phyloP scores from a whole-genome alignment of 1,140 invertebrate species.

The Pseudachorutes palmiensis region DNA sequence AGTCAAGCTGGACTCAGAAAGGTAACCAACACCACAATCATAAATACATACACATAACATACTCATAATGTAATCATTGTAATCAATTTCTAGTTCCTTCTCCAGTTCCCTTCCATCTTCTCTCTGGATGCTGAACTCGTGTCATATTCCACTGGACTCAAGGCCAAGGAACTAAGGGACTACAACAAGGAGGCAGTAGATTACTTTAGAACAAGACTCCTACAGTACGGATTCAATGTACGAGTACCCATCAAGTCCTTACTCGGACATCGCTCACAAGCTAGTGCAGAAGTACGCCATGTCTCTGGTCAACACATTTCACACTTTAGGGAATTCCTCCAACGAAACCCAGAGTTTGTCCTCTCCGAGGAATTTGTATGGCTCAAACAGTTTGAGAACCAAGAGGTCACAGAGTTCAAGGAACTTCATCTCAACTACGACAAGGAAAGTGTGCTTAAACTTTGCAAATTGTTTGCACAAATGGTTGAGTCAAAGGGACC shows the following conservation, averaged over 20 bases:
- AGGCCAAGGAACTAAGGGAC: conserved; percentile 15
- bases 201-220: conserved; percentile 84
- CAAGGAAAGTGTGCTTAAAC: conserved; percentile 57
- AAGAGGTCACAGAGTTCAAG: conserved; percentile 45
- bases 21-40: not conserved
- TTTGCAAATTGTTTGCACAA: conserved; percentile 68
- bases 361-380: conserved; percentile 48
- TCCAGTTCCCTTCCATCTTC: conserved; percentile 86
- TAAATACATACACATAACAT: conserved; percentile 40
- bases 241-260: conserved; percentile 75
- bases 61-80: not conserved
- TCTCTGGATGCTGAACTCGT: conserved; percentile 85
- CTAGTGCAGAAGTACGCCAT: conserved; percentile 87
- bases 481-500: conserved; percentile 69
- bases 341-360: conserved; percentile 51
- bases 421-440: conserved; percentile 14
- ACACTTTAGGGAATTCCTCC: conserved; percentile 85
- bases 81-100: conserved; percentile 52
- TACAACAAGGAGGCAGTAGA: conserved; percentile 67
- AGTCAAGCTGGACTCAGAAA: conserved; percentile 89
- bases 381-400: conserved; percentile 58
- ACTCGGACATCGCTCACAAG: conserved; percentile 47
- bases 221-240: conserved; percentile 78
- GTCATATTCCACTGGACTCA: conserved; percentile 46
- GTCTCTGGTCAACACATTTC: conserved; percentile 87